Percentiles rank a stretch among this genome's conserved stretches.
phyloP scores from a whole-genome alignment of 2,888 invertebrate genomes.

The Embidobia sp. region DNA sequence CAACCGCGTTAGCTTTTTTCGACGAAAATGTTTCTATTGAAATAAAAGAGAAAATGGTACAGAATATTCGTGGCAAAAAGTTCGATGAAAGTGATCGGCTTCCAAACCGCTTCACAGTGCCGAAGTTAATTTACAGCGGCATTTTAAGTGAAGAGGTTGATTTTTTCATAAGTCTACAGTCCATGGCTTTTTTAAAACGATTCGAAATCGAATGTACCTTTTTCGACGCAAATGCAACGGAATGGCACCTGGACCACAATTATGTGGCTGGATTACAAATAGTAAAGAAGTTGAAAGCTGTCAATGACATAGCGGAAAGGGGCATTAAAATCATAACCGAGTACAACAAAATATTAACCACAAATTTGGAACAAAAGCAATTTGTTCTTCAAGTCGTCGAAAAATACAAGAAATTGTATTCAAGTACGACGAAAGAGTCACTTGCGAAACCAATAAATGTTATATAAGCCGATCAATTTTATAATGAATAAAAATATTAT shows the following conservation, averaged over 20 bases:
- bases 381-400: conserved; percentile 28
- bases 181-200: conserved; percentile 43
- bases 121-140: background rate
- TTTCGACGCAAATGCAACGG: conserved; percentile 22
- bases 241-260: conserved; percentile 35
- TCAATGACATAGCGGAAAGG: conserved; percentile 48
- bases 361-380: conserved; percentile 8
- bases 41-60: conserved; percentile 35
- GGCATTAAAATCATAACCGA: conserved; percentile 30
- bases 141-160: conserved; percentile 18
- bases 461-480: background rate
- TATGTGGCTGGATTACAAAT: conserved; percentile 25
- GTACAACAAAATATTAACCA: conserved; percentile 31
- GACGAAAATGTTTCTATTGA: conserved; percentile 24
- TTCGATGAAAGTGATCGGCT: conserved; percentile 15
- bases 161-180: conserved; percentile 35
- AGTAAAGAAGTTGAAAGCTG: conserved; percentile 11
- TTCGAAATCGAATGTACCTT: conserved; percentile 36
- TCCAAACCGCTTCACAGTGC: conserved; percentile 15
- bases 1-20: conserved; percentile 31
- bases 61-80: conserved; percentile 14
- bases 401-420: conserved; percentile 15
- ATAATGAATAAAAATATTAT: background rate
- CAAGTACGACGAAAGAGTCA: conserved; percentile 2
- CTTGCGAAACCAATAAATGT: background rate